Evolutionary conservation across 2,888 invertebrate species (phyloP).

Genomic region (Scelioninae gen. 1): DNA sequence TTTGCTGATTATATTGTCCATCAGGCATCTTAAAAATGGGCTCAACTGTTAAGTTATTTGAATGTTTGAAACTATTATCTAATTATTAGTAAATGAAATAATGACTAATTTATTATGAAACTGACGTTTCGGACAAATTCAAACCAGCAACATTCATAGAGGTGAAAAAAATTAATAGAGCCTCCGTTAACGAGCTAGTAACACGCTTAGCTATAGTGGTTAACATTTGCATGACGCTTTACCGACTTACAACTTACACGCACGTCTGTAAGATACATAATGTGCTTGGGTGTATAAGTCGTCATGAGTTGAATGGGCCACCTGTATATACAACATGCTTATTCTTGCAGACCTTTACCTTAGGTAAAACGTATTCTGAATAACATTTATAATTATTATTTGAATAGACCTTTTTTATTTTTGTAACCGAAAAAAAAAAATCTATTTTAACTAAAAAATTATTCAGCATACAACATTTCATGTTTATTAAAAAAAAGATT

Average conservation of each 20-base stretch:
- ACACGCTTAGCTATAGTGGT: slow-evolving; percentile 60
- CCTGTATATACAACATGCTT: slow-evolving; percentile 48
- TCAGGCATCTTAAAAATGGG: too few relatives aligned
- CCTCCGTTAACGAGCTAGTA: slow-evolving; percentile 55
- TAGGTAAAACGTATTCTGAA: neutral
- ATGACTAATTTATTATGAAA: neutral
- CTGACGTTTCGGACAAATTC: slow-evolving; percentile 21
- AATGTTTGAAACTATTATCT: too few relatives aligned
- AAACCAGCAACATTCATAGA: slow-evolving; percentile 36
- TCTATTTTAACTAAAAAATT: too few relatives aligned
- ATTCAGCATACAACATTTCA: too few relatives aligned
- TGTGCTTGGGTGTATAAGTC: slow-evolving; percentile 56
- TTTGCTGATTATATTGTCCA: too few relatives aligned
- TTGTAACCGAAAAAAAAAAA: neutral
- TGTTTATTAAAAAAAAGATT: too few relatives aligned
- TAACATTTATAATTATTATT: too few relatives aligned
- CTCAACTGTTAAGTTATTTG: too few relatives aligned
- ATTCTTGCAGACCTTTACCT: slow-evolving; percentile 38
- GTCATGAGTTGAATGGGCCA: slow-evolving; percentile 52
- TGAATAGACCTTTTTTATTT: neutral
- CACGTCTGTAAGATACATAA: slow-evolving; percentile 39
- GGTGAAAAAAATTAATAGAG: slow-evolving; percentile 60
- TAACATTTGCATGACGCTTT: slow-evolving; percentile 71
- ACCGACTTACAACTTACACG: slow-evolving; percentile 4
- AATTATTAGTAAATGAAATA: too few relatives aligned